Evolutionary conservation across 2,888 invertebrate species (phyloP), one percentile per base, ranked within the genome.

Genomic region (Oxycera nigricornis): DNA sequence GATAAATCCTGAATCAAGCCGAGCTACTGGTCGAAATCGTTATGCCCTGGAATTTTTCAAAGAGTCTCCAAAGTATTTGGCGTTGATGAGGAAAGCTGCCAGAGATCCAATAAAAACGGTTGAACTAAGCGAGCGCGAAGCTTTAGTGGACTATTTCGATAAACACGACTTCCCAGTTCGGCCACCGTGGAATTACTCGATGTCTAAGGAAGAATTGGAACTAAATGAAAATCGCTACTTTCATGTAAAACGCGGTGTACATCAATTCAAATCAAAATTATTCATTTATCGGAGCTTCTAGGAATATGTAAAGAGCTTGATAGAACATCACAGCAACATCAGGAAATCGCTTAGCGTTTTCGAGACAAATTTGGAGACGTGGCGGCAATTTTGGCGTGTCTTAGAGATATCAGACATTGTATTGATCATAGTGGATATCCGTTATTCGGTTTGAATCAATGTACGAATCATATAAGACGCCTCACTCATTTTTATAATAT

Each of bases 331-430:
- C 75, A 85, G 88, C 22, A 87, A 88, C 81, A 80, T 80, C 31
- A 79, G 80, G 4, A 87, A 89, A 75, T 88, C 91, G 2, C 86
- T 96, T 77, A 95, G 96, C 65, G 93, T 94, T 81, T 96, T 96
- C 83, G 97, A 98, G 83, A 83, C 97, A 75, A 98, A 98, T 86
- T 85, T 98, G 79, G 97, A 98, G 86, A 97, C 97, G 0, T 98
- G 97, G 97, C 86, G 97, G 14, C 98, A 98, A 80, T 84, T 98
- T 76, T 98, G 98, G 98, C 87, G 98, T 50, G 97, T 98, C 0
- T 82, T 96, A 4, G 98, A 98, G 85, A 94, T 97, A 90, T 95
- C 96, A 0, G 97, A 98, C 81, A 87, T 98, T 30, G 82, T 97
- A 14, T 86, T 98, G 11, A 88, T 95, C 7, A 94, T 98, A 76